These are phyloP conservation scores for Halocynthia aurantium DNA, from an alignment of 23 tunicate genomes.

Conservation along the genomic window DNA sequence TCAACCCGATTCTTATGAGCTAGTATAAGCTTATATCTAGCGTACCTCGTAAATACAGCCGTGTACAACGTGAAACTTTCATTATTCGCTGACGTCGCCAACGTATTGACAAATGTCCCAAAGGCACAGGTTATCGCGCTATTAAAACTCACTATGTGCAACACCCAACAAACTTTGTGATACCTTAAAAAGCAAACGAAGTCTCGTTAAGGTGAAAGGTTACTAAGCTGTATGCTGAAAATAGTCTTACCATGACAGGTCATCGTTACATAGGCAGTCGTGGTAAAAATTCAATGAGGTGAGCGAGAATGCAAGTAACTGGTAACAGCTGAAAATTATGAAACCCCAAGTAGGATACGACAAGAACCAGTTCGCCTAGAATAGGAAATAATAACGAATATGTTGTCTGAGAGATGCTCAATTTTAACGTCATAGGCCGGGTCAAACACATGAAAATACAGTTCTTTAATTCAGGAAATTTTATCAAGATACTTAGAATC, in stretches of 20 bases:
- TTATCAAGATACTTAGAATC: too few species aligned
- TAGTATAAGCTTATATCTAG: neutral
- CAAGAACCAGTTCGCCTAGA: conserved; percentile 29
- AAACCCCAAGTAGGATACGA: conserved; percentile 34
- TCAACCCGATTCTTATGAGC: neutral
- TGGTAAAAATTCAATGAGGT: conserved; percentile 48
- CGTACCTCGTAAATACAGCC: conserved; percentile 41
- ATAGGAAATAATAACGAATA: neutral
- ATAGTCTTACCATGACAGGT: conserved; percentile 45
- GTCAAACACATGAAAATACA: too few species aligned
- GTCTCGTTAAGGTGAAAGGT: neutral
- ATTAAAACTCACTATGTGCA: conserved; percentile 36
- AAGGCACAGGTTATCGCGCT: conserved; percentile 32
- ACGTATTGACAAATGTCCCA: conserved; percentile 23
- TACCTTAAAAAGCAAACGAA: conserved; percentile 26
- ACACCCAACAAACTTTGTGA: conserved; percentile 50
- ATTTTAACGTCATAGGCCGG: too few species aligned
- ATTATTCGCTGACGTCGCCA: conserved; percentile 20
- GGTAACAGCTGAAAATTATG: conserved; percentile 43
- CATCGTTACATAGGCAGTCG: conserved; percentile 85
- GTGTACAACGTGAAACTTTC: neutral
- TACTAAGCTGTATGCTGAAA: neutral
- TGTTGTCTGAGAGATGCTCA: neutral
- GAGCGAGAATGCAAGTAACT: conserved; percentile 24
- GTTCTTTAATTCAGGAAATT: too few species aligned